Percentiles rank a stretch among this genome's conserved stretches.
phyloP scores from a whole-genome alignment of 35 echinoderm and acorn worm genomes.

The Nesometra sesokonis region DNA sequence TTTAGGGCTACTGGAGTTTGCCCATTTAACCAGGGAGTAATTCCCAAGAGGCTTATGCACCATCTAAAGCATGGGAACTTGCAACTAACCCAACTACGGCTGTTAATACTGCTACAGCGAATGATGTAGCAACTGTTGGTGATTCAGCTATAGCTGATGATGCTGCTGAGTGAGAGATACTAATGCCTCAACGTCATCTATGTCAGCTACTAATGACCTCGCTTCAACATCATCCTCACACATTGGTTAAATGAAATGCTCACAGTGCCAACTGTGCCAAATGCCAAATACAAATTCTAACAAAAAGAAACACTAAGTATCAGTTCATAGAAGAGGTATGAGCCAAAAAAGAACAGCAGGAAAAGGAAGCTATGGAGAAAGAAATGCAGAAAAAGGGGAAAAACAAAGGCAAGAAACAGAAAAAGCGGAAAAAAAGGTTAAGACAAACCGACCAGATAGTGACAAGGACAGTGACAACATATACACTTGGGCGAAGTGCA shows the following conservation, averaged over 20 bases:
- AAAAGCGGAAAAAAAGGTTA: neutral
- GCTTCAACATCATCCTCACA: neutral
- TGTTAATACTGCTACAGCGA: neutral
- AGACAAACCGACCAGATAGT: neutral
- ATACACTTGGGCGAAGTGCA: too few species aligned
- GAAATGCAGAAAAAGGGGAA: neutral
- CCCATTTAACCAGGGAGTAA: constrained; percentile 26
- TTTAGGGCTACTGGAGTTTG: constrained; percentile 19
- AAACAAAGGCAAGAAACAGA: neutral
- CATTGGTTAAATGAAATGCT: neutral
- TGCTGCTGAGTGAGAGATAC: neutral
- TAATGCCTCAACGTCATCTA: neutral
- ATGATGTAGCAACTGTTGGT: neutral
- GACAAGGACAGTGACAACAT: neutral
- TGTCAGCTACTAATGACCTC: neutral
- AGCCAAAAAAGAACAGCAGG: neutral
- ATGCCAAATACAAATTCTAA: neutral
- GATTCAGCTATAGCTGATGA: constrained; percentile 5
- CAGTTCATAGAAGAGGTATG: constrained; percentile 9
- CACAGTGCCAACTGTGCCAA: too few species aligned
- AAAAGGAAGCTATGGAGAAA: constrained; percentile 3
- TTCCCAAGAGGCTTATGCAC: constrained; percentile 15
- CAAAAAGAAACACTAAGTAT: neutral
- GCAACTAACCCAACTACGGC: neutral
- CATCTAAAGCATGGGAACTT: constrained; percentile 11